A percentile compares a stretch with the other conserved stretches of the same genome.
Evolutionary conservation across 92 coral and sea anemone species (phyloP).

Genomic region (Porites lobata): DNA sequence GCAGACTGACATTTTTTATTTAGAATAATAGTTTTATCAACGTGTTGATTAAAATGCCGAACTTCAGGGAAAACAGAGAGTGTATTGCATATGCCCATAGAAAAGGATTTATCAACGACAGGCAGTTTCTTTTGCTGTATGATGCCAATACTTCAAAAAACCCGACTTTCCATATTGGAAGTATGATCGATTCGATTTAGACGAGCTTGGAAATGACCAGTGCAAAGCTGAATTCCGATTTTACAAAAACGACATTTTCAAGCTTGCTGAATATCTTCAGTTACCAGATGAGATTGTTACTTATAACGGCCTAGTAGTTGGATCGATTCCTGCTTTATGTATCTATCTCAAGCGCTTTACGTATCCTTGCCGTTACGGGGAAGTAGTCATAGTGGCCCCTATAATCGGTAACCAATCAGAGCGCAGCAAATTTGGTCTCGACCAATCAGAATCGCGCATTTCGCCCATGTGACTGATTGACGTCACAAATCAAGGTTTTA

Average conservation of each 20-base stretch:
- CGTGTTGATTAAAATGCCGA: conserved; percentile 36
- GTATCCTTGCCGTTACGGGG: conserved; percentile 48
- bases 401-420: no score
- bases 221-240: conserved; percentile 76
- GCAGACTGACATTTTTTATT: neutral
- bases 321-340: conserved; percentile 45
- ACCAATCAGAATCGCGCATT: no score
- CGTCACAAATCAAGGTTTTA: no score
- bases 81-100: conserved; percentile 47
- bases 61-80: conserved; percentile 56
- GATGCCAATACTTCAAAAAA: conserved; percentile 60
- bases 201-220: conserved; percentile 60
- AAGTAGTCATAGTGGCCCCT: no score
- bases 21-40: neutral
- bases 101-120: conserved; percentile 44
- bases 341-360: conserved; percentile 57
- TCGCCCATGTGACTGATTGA: no score
- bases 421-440: no score
- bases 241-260: conserved; percentile 50
- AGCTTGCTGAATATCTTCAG: conserved; percentile 60
- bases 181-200: conserved; percentile 70
- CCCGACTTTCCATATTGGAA: conserved; percentile 71
- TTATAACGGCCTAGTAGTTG: conserved; percentile 55
- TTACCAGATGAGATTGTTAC: conserved; percentile 55
- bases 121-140: conserved; percentile 62